These are phyloP conservation scores for Saguinus midas DNA, from an alignment of 2,113 vertebrate species.

Conservation along the genomic window DNA sequence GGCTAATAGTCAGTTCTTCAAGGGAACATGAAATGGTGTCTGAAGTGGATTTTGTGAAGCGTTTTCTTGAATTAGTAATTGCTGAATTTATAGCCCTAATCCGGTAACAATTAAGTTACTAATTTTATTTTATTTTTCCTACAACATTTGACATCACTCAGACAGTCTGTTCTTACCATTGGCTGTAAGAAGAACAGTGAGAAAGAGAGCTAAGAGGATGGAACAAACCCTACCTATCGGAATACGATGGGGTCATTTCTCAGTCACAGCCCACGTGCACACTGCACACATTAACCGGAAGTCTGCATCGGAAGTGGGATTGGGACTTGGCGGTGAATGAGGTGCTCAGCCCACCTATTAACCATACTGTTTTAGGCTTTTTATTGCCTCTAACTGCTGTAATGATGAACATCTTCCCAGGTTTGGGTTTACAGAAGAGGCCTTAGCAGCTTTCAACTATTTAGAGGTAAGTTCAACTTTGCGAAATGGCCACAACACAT, in stretches of 20 bases:
- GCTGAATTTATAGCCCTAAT: not conserved
- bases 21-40: not conserved
- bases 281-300: fast-evolving
- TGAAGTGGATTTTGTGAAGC: not conserved
- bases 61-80: too few relatives aligned
- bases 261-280: fast-evolving
- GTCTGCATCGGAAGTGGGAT: fast-evolving
- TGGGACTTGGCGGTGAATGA: fast-evolving
- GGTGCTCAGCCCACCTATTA: fast-evolving
- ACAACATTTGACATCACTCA: not conserved
- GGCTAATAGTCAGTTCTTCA: not conserved
- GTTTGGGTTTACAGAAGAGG: not conserved
- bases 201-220: fast-evolving
- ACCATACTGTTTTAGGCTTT: not conserved
- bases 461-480: not conserved
- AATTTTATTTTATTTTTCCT: not conserved
- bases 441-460: not conserved
- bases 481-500: fast-evolving
- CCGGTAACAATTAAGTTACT: not conserved
- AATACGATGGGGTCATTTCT: fast-evolving
- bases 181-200: not conserved
- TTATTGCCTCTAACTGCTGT: too few relatives aligned
- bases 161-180: not conserved
- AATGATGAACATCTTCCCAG: not conserved
- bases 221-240: fast-evolving